phyloP scores from a whole-genome alignment of 2,797 vertebrate genomes.

The Ispidina lecontei region DNA sequence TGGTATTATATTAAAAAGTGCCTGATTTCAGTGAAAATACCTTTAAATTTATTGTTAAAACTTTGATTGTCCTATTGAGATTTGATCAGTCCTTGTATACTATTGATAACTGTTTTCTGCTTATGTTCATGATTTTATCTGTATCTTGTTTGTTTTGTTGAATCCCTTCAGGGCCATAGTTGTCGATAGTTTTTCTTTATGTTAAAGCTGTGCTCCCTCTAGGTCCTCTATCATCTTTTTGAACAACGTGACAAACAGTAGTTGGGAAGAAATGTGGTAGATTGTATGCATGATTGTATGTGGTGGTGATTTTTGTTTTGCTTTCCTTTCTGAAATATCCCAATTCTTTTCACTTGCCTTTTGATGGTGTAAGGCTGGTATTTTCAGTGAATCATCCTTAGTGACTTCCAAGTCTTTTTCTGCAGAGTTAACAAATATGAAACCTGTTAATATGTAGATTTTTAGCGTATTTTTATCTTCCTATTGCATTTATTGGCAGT shows the following conservation, averaged over 20 bases:
- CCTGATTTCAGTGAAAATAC: background rate
- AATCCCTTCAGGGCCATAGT: background rate
- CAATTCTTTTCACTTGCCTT: background rate
- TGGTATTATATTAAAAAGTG: background rate
- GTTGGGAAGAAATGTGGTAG: accelerated
- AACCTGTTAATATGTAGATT: background rate
- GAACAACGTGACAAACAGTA: background rate
- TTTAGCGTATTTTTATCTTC: background rate
- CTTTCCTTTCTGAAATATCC: background rate
- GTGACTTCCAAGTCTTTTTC: background rate
- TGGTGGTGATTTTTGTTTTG: background rate
- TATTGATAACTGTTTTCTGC: background rate
- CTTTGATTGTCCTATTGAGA: background rate
- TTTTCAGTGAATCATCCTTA: background rate
- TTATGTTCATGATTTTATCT: background rate
- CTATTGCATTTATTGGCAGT: background rate
- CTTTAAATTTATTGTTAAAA: background rate
- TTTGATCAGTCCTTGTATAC: background rate
- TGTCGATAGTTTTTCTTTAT: background rate
- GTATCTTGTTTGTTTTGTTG: background rate
- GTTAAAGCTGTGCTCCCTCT: background rate
- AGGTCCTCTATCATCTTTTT: background rate
- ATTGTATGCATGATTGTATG: background rate
- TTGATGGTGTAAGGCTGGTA: background rate
- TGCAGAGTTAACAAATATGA: background rate